Evolutionary conservation across 2,797 vertebrate genomes (phyloP), one percentile per base, ranked within the genome.

Genomic region (Sparus aurata): DNA sequence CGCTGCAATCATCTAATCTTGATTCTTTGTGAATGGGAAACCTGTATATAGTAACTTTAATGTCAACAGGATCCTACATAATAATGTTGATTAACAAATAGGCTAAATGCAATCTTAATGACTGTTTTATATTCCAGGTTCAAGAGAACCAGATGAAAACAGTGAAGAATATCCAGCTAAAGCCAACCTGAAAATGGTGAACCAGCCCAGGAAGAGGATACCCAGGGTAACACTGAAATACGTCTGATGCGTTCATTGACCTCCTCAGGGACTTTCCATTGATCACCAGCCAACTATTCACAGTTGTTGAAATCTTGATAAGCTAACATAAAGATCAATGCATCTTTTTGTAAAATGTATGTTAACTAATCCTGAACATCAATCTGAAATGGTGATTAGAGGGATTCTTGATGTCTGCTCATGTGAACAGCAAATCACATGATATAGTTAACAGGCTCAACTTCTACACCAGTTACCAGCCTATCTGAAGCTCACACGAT

Each of bases 121-220:
- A 18, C 3, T 45, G 4, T 79, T 8, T 66, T 60, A 1, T 79
- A 3, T 71, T 88, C 75, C 92, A 99, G 98, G 95, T 88, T 90
- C 91, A 34, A 96, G 92, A 89, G 93, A 94, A 79, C 92, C 93
- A 12, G 94, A 95, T 83, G 95, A 96, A 87, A 96, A 94, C 65
- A 90, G 77, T 22, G 94, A 97, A 46, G 84, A 89, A 3, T 77
- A 77, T 88, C 91, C 93, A 75, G 75, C 89, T 58, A 96, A 95
- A 80, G 76, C 94, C 91, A 5, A 94, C 91, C 77, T 95, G 88
- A 96, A 93, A 83, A 93, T 94, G 60, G 93, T 94, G 73, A 97
- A 95, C 82, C 86, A 94, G 75, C 95, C 95, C 58, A 97, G 97
- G 82, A 99, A 99, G 87, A 95, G 98, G 91, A 96, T 95, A 58